Evolutionary conservation across 2,113 vertebrate species (phyloP).

Genomic region (Nyctibius bracteatus): DNA sequence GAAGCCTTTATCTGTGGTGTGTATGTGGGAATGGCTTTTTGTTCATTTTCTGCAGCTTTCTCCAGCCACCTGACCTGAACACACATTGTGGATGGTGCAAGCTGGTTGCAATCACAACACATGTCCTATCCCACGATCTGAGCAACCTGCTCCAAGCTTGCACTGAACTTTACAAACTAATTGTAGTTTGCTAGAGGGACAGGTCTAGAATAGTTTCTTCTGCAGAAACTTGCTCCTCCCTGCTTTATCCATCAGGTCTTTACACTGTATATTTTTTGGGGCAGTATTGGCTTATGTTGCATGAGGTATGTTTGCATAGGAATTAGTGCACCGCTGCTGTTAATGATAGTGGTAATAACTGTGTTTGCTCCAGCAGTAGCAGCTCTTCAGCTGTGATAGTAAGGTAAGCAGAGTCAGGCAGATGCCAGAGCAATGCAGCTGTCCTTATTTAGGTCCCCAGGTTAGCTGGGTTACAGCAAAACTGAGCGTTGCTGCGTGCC

Average conservation of each 20-base stretch:
- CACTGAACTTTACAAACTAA: background rate
- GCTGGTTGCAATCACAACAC: background rate
- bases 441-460: background rate
- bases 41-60: background rate
- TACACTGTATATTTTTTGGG: background rate
- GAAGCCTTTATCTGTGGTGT: background rate
- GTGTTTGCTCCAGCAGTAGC: background rate
- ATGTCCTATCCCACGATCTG: background rate
- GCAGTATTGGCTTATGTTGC: background rate
- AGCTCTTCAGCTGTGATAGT: background rate
- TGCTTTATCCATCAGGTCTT: background rate
- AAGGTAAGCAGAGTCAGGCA: background rate
- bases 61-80: background rate
- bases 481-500: accelerated
- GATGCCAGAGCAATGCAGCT: background rate
- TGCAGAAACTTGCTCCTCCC: background rate
- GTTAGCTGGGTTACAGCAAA: background rate
- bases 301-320: background rate
- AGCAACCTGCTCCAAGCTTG: background rate
- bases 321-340: background rate
- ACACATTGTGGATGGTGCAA: accelerated
- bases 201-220: background rate
- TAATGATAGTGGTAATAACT: background rate
- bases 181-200: background rate
- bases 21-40: background rate